Conservation (phyloP, 92 coral and sea anemone species). For the Parazoanthus darwini region DNA sequence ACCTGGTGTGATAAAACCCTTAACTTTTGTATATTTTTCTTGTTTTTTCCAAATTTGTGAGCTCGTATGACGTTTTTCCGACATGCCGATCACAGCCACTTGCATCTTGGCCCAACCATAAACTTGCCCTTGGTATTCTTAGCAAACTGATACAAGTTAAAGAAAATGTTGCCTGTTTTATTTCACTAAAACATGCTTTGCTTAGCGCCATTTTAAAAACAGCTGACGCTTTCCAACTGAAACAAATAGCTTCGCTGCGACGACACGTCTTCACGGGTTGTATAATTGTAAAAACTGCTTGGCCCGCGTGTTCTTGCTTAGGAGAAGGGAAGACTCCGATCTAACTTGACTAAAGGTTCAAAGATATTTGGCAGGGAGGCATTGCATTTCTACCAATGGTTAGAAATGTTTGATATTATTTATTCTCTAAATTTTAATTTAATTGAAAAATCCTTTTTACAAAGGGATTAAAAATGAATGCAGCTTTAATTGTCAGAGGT, state of each 20-base stretch:
- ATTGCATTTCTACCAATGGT: neutral
- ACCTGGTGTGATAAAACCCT: too few species aligned
- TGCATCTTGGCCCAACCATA: neutral
- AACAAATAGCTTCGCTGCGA: too few species aligned
- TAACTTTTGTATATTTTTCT: too few species aligned
- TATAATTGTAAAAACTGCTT: too few species aligned
- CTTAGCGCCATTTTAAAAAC: too few species aligned
- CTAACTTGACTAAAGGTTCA: neutral
- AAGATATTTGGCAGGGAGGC: neutral
- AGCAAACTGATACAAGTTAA: neutral
- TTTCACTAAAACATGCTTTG: neutral
- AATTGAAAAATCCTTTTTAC: slow-evolving; percentile 13
- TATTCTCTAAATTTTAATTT: slow-evolving; percentile 29
- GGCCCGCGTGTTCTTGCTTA: too few species aligned
- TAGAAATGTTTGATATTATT: slow-evolving; percentile 21
- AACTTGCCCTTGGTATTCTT: neutral
- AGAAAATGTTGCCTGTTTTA: neutral
- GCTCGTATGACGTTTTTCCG: too few species aligned
- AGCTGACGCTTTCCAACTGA: too few species aligned
- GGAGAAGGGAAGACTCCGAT: too few species aligned
- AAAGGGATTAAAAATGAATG: neutral
- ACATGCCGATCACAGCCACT: too few species aligned
- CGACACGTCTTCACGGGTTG: too few species aligned
- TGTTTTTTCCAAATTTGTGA: too few species aligned
- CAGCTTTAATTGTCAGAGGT: neutral